Percentiles rank a stretch among this genome's conserved stretches.
phyloP scores from a whole-genome alignment of 1,140 invertebrate species.

The Ridgeia piscesae region DNA sequence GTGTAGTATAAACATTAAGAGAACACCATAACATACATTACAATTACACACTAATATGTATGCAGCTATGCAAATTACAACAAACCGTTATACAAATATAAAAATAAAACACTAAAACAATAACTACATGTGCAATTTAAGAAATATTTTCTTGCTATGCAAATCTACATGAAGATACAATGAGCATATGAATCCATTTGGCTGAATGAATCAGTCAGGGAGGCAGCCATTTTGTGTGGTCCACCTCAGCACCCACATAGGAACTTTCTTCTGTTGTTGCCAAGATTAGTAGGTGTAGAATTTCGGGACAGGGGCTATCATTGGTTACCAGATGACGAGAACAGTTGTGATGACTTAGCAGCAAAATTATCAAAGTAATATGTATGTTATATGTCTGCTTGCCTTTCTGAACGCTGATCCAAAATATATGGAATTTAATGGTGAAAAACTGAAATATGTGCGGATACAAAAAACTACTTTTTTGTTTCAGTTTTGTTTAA shows the following conservation, averaged over 20 bases:
- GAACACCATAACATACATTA: neutral
- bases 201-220: neutral
- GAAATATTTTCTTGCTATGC: neutral
- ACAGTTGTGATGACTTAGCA: neutral
- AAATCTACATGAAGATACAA: neutral
- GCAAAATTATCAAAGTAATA: too few relatives aligned
- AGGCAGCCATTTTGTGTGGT: neutral
- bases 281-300: neutral
- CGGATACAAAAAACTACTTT: neutral
- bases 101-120: neutral
- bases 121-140: neutral
- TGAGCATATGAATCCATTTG: neutral
- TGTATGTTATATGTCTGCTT: neutral
- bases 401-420: neutral
- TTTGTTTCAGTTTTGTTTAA: neutral
- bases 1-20: too few relatives aligned
- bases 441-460: neutral
- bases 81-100: neutral
- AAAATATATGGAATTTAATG: neutral
- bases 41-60: neutral
- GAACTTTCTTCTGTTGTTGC: neutral
- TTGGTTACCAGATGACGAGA: neutral
- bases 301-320: neutral
- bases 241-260: neutral
- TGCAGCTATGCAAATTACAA: neutral